Evolutionary conservation across 2,888 invertebrate genomes (phyloP), one percentile per base, ranked within the genome.

Genomic region (Frankliniella fusca): DNA sequence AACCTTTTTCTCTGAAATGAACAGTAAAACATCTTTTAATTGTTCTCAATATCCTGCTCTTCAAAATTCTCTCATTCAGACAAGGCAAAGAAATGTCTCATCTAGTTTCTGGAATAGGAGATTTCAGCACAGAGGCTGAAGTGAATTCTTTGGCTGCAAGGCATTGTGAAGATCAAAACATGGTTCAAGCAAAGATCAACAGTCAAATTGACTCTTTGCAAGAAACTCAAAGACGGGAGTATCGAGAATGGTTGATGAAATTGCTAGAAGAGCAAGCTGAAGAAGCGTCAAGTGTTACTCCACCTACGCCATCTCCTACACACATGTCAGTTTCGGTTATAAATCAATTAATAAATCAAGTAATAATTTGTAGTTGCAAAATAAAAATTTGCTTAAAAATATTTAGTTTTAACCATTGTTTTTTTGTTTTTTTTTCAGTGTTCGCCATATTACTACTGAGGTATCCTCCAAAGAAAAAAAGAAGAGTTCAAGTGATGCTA

Each of bases 61-160:
- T 82, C 81, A 80, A 80, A 81, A 76, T 49, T 81, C 83, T 82
- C 81, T 83, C 81, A 86, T 87, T 10, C 85, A 94, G 94, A 82
- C 96, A 97, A 90, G 94, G 94, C 76, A 92, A 93, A 85, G 97
- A 97, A 90, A 97, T 97, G 96, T 94, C 95, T 85, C 90, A 92
- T 76, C 95, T 95, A 82, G 92, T 97, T 80, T 93, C 94, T 84
- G 92, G 93, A 82, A 89, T 97, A 81, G 95, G 96, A 86, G 89
- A 91, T 76, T 92, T 92, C 10, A 94, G 93, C 80, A 95, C 95
- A 0, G 96, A 96, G 87, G 92, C 92, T 83, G 92, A 97, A 86
- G 96, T 98, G 82, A 97, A 97, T 87, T 92, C 93, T 84, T 90
- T 97, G 84, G 94, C 96, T 0, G 92, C 93, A 0, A 90, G 92